Evolutionary conservation across 2,888 invertebrate genomes (phyloP).

Genomic region (Allacma fusca): DNA sequence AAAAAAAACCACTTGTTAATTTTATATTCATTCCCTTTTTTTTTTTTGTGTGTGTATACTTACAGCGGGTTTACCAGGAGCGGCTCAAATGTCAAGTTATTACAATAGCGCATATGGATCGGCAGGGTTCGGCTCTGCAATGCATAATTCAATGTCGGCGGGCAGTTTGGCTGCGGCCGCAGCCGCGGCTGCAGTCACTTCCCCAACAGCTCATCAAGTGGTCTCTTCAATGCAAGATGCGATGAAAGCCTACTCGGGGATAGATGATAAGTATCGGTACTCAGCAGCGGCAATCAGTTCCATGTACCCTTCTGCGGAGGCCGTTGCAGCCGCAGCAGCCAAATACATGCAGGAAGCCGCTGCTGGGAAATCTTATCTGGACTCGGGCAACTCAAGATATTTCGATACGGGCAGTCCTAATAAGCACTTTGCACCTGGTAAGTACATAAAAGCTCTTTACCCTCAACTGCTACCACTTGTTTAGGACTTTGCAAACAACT

Average conservation of each 20-base stretch:
- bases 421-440: conserved; percentile 62
- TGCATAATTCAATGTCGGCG: conserved; percentile 59
- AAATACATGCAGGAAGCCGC: conserved; percentile 58
- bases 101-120: conserved; percentile 60
- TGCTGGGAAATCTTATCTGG: conserved; percentile 59
- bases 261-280: conserved; percentile 61
- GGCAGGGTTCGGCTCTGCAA: conserved; percentile 59
- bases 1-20: conserved; percentile 5
- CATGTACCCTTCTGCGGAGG: conserved; percentile 59
- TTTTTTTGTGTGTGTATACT: conserved; percentile 31
- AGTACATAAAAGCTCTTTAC: conserved; percentile 44
- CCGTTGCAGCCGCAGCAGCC: conserved; percentile 59
- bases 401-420: conserved; percentile 61
- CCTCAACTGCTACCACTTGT: conserved; percentile 30
- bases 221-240: conserved; percentile 61
- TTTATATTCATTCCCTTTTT: background rate
- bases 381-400: conserved; percentile 60
- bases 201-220: conserved; percentile 57
- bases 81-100: conserved; percentile 61
- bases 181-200: conserved; percentile 59
- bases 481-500: conserved; percentile 35
- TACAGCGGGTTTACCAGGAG: conserved; percentile 60
- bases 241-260: conserved; percentile 61
- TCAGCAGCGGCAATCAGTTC: conserved; percentile 58
- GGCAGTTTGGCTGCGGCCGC: conserved; percentile 62